Evolutionary conservation across 2,888 invertebrate genomes (phyloP).

Genomic region (Eustalomyia histrio): DNA sequence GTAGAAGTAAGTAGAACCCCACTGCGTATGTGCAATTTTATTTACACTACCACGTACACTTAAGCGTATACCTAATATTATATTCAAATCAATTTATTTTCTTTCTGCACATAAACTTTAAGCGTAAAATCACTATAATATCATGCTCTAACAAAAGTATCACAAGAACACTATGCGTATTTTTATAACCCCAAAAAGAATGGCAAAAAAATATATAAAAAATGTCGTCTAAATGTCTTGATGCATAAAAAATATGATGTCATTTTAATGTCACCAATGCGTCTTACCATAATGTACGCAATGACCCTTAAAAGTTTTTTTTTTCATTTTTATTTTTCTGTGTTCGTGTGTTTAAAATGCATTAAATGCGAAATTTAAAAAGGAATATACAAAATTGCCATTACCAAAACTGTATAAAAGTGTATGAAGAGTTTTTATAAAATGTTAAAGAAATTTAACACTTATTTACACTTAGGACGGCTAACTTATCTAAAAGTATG

Average conservation of each 20-base stretch:
- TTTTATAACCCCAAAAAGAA: background rate
- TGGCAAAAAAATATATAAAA: background rate
- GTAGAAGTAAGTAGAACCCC: no score
- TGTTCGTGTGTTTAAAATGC: constrained; percentile 1
- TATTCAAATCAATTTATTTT: background rate
- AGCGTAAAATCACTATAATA: constrained; percentile 7
- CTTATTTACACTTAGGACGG: background rate
- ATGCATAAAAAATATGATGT: constrained; percentile 44
- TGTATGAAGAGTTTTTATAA: no score
- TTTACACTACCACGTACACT: no score
- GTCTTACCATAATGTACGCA: constrained; percentile 39
- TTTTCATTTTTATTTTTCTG: no score
- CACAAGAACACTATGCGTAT: background rate
- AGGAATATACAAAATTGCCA: constrained; percentile 23
- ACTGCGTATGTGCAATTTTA: no score
- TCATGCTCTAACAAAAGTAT: background rate
- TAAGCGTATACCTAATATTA: background rate
- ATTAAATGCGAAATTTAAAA: background rate
- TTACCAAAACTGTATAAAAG: no score
- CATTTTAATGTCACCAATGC: constrained; percentile 48
- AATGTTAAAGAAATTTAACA: background rate
- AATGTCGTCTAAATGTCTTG: constrained; percentile 40
- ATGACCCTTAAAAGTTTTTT: constrained; percentile 26
- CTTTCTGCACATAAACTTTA: background rate
- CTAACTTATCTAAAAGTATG: no score